phyloP scores from a whole-genome alignment of 2,888 invertebrate genomes.

The Acronicta leporina region DNA sequence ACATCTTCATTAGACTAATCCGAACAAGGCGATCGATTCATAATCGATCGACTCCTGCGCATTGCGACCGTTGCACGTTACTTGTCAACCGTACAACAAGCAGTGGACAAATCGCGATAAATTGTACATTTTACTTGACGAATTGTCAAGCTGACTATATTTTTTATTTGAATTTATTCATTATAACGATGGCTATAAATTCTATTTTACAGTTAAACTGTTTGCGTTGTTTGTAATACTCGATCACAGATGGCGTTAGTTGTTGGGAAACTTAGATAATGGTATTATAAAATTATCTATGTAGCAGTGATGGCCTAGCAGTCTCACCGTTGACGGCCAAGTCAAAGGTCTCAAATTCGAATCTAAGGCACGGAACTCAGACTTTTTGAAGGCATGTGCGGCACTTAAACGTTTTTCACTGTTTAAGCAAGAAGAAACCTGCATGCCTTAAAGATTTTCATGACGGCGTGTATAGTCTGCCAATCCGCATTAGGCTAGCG shows the following conservation, averaged over 20 bases:
- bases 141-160: slow-evolving; percentile 35
- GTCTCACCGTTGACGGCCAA: too few relatives aligned
- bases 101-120: slow-evolving; percentile 68
- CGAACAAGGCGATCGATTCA: slow-evolving; percentile 60
- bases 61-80: slow-evolving; percentile 36
- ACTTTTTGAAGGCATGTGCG: too few relatives aligned
- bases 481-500: too few relatives aligned
- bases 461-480: too few relatives aligned
- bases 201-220: neutral
- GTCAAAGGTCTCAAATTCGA: too few relatives aligned
- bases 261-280: neutral
- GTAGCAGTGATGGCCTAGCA: too few relatives aligned
- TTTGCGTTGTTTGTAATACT: slow-evolving; percentile 8
- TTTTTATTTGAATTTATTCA: slow-evolving; percentile 21
- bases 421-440: too few relatives aligned
- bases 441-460: too few relatives aligned
- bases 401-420: too few relatives aligned
- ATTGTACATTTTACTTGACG: slow-evolving; percentile 62
- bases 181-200: slow-evolving; percentile 1
- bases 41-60: slow-evolving; percentile 59
- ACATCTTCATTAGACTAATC: slow-evolving; percentile 32
- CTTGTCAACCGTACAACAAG: slow-evolving; percentile 60
- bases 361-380: too few relatives aligned
- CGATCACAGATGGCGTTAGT: slow-evolving; percentile 41
- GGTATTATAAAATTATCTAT: too few relatives aligned